phyloP scores from a whole-genome alignment of 2,113 vertebrate genomes.

The Corythornis vintsioides region DNA sequence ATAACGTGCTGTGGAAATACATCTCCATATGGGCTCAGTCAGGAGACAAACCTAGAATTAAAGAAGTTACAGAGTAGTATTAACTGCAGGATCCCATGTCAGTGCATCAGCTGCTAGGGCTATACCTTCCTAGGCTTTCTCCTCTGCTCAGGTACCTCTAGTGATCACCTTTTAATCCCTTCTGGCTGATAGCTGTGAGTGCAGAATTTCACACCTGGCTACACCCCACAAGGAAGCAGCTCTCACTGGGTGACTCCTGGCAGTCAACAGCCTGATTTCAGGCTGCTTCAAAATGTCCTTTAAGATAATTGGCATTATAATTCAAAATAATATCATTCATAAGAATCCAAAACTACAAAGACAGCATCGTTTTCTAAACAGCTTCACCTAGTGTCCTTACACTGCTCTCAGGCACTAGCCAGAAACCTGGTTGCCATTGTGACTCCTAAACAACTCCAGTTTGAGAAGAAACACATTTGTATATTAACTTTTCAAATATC shows the following conservation, averaged over 20 bases:
- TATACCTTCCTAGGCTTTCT: background rate
- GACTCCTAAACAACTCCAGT: background rate
- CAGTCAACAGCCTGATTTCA: background rate
- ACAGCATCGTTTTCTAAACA: background rate
- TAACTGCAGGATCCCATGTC: background rate
- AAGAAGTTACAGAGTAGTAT: background rate
- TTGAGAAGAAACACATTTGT: background rate
- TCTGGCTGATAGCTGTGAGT: fast-evolving
- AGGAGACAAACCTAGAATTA: constrained; percentile 5
- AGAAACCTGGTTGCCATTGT: background rate
- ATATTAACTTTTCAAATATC: background rate
- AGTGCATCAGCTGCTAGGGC: background rate
- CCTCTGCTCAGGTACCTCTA: background rate
- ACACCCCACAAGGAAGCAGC: background rate
- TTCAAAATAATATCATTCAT: background rate
- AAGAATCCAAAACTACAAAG: background rate
- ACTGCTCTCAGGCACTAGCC: background rate
- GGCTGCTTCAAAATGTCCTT: background rate
- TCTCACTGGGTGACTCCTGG: background rate
- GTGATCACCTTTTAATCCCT: background rate
- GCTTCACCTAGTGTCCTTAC: background rate
- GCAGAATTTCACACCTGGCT: background rate
- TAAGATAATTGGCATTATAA: background rate
- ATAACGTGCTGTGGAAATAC: constrained; percentile 3
- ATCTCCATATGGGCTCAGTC: background rate